Evolutionary conservation across 2,113 vertebrate species (phyloP).

Genomic region (Hemiscyllium ocellatum): DNA sequence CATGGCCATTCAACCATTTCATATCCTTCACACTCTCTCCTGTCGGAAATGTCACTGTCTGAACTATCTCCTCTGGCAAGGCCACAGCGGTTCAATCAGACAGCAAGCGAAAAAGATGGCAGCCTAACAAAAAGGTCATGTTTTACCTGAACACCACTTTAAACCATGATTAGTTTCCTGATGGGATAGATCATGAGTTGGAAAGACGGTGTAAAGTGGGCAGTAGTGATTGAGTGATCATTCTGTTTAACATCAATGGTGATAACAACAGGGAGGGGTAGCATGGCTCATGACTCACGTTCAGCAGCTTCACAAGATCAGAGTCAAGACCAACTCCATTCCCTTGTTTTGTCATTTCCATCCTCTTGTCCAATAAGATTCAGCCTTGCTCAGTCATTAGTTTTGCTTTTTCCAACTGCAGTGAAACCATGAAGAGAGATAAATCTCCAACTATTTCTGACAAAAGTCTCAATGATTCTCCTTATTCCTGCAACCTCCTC

Average conservation of each 20-base stretch:
- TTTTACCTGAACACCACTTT: neutral
- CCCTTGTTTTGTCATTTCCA: neutral
- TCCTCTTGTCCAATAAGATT: neutral
- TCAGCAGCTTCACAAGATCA: neutral
- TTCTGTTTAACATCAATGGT: neutral
- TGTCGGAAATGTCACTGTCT: neutral
- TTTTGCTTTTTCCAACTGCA: neutral
- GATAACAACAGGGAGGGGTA: neutral
- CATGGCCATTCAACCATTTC: neutral
- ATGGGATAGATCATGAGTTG: neutral
- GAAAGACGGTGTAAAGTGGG: neutral
- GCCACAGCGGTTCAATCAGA: neutral
- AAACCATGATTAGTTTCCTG: neutral
- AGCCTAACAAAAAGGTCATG: neutral
- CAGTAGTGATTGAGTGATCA: neutral
- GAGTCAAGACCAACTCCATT: neutral
- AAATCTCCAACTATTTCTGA: neutral
- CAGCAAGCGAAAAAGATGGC: neutral
- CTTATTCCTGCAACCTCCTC: no score
- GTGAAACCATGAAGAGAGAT: neutral
- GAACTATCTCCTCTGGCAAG: neutral
- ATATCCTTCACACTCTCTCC: neutral
- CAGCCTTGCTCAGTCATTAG: neutral
- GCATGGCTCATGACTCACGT: neutral
- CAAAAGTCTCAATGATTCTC: neutral